Base-by-base conservation (phyloP, 2,797 vertebrate species). In the Macroramphosus scolopax region DNA sequence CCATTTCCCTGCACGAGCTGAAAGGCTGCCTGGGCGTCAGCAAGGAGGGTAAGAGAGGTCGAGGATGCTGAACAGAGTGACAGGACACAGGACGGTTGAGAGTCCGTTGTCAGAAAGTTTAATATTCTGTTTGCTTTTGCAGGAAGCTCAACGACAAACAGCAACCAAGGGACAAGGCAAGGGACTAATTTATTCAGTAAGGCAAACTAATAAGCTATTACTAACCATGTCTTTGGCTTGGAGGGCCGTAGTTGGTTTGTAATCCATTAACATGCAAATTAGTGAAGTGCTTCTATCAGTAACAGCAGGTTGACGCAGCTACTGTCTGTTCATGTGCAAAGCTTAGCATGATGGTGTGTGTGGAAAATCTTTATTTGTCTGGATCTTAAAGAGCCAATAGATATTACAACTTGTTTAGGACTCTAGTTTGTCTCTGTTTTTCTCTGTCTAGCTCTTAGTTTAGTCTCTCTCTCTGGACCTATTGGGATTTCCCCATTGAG, bases 1-100 rank as follows among this genome's bases (percentile, higher is more conserved):
- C 91, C 26, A 95, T 99, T 75, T 94, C 96, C 0, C 91, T 99
- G 82, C 90, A 87, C 17, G 97, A 99, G 82, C 89, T 99, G 53
- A 97, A 97, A 81, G 97, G 97, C 49, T 99, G 97, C 77, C 91
- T 99, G 74, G 97, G 96, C 14, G 94, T 98, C 58, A 92, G 86
- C 87, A 98, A 95, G 77, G 95, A 98, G 74, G 93, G 92, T 92
- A 88, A 87, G 86, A 34, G 9, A 34, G 15, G 34, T 42, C n/a
- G 9, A 26, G 17, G n/a, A 14, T 29, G n/a, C 11, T 2, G n/a
- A 41, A 14, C 3, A 10, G 22, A 16, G 34, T 41, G 8, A n/a
- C n/a, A 28, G 35, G 20, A 3, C 20, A 22, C 20, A 22, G 6
- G 20, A 3, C 6, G 20, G 20, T 22, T 22, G 20, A 22, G n/a